Evolutionary conservation across 64 coral and sea anemone genomes (phyloP), one percentile per base, ranked within the genome.

Genomic region (Orbicella faveolata): DNA sequence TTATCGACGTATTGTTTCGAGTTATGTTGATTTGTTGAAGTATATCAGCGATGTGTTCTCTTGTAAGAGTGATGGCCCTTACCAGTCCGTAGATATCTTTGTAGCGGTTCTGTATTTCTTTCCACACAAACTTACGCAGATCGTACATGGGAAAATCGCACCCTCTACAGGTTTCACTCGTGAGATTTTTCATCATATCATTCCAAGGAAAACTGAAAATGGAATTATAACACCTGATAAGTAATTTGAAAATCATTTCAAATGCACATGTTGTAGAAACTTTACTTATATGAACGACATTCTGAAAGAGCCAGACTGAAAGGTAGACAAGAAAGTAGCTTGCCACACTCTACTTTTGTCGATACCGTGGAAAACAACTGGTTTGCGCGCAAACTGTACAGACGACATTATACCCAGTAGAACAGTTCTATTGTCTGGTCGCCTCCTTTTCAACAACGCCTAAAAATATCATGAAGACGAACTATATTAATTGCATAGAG

Each of bases 111-210:
- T 84, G 36, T 35, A 95, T 72, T 16, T 79, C 61, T 54, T 76
- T 95, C 94, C 89, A 95, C 11, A 95, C 87, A 25, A 83, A 95
- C 59, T 91, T 95, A 34, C 75, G 76, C 73, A 81, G 55, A 1
- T 95, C 89, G 21, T 87, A 92, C 25, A 76, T 9, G 52, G 85
- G 77, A 76, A 93, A 93, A 57, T 93, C 91, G 18, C 77, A 93
- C 14, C 67, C 86, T 52, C 61, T 33, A 52, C 18, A 65, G 23
- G 12, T 34, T 33, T 64, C 23, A 1, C 34, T 65, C 37, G 44
- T 61, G 36, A 73, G 77, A 19, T 83, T 37, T 63, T 19, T 6
- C 34, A 33, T 16, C 3, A 79, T 30, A 6, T 79, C 23, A 52
- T 59, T 59, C 19, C 9, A n/a, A 17, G 35, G n/a, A 79, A 37